Evolutionary conservation across 2,797 vertebrate species (phyloP).

Genomic region (Sebastes taczanowskii): DNA sequence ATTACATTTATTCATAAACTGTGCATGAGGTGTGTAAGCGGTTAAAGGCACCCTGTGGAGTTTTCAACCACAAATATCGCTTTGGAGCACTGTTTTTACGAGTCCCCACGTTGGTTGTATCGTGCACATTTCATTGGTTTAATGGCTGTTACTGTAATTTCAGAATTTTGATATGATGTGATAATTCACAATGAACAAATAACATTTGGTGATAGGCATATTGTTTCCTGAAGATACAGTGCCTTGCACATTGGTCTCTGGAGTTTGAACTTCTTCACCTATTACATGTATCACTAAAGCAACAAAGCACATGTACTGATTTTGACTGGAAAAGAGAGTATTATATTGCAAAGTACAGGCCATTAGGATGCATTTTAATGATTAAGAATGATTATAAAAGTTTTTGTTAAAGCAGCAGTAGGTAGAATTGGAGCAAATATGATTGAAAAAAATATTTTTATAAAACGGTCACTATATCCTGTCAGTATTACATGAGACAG

Average conservation of each 20-base stretch:
- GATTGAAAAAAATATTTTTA: no score
- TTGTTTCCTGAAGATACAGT: not conserved
- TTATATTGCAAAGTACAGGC: not conserved
- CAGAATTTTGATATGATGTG: not conserved
- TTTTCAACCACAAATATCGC: slow-evolving; percentile 5
- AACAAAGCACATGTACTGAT: not conserved
- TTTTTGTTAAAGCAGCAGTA: not conserved
- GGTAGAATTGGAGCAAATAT: no score
- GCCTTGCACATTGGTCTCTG: no score
- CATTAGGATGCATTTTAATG: not conserved
- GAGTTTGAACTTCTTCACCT: not conserved
- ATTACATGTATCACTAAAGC: not conserved
- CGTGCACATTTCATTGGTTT: not conserved
- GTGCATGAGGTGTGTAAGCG: not conserved
- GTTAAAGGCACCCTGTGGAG: not conserved
- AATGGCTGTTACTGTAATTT: not conserved
- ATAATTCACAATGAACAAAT: not conserved
- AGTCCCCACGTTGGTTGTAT: not conserved
- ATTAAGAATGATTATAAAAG: not conserved
- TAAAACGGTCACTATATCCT: no score
- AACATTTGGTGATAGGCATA: not conserved
- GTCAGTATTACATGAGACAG: no score
- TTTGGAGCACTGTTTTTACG: not conserved
- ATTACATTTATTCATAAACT: not conserved
- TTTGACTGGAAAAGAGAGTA: not conserved